Percentiles rank a stretch among this genome's conserved stretches.
Conservation (phyloP, 2,113 vertebrate species). For the Copsychus sechellarum region DNA sequence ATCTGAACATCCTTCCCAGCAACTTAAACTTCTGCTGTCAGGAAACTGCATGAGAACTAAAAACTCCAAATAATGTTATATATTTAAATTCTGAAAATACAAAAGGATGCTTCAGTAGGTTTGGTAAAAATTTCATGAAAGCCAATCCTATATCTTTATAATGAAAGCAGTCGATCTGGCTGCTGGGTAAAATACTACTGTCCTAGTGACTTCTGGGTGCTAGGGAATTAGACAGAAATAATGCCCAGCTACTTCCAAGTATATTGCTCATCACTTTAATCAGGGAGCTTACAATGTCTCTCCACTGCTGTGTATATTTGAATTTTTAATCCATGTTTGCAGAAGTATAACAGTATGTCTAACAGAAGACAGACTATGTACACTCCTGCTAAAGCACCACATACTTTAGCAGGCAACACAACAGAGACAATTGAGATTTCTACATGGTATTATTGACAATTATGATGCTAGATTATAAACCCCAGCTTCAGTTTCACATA, state of each 20-base stretch:
- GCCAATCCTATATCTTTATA: not conserved
- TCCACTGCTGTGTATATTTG: not conserved
- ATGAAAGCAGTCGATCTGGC: rapidly evolving
- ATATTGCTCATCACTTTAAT: not conserved
- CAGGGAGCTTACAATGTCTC: not conserved
- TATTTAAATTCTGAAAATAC: not conserved
- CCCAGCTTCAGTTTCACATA: not conserved
- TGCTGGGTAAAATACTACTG: not conserved
- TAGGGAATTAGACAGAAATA: not conserved
- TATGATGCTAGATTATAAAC: not conserved
- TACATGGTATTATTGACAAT: not conserved
- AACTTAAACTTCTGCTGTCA: not conserved
- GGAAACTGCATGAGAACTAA: not conserved
- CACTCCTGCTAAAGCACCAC: not conserved
- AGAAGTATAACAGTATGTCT: not conserved
- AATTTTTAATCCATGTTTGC: not conserved
- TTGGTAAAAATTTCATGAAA: not conserved
- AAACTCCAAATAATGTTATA: not conserved
- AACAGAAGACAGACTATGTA: not conserved
- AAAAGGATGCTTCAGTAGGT: not conserved
- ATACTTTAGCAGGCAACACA: not conserved
- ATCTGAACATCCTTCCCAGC: not conserved
- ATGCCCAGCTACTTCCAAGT: not conserved
- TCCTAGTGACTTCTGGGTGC: not conserved
- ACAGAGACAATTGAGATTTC: not conserved